Percentiles rank a stretch among this genome's conserved stretches.
Conservation (phyloP, 2,888 invertebrate genomes). For the Acronicta alni region DNA sequence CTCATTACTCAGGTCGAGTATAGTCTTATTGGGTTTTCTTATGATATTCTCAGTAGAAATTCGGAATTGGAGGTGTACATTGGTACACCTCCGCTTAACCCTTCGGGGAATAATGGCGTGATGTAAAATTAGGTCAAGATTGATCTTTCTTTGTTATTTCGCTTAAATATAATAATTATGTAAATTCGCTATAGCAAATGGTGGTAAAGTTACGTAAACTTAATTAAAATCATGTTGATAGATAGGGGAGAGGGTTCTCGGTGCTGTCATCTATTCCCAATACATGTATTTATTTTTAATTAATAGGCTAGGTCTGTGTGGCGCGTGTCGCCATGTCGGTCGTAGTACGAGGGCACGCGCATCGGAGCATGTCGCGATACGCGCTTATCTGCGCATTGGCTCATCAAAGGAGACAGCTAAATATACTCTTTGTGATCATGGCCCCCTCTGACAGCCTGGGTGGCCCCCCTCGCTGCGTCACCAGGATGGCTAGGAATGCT, state of each 20-base stretch:
- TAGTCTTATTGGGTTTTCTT: too few species aligned
- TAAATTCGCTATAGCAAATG: slow-evolving; percentile 5
- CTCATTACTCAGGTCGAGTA: too few species aligned
- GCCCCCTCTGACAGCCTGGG: slow-evolving; percentile 62
- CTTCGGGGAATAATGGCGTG: too few species aligned
- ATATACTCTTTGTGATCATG: slow-evolving; percentile 74
- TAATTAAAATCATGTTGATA: slow-evolving; percentile 19
- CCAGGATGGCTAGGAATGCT: slow-evolving; percentile 45
- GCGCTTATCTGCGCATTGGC: slow-evolving; percentile 74
- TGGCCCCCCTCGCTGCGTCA: slow-evolving; percentile 58
- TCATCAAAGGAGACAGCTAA: slow-evolving; percentile 79
- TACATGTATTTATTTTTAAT: slow-evolving; percentile 32
- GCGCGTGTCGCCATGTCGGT: slow-evolving; percentile 48
- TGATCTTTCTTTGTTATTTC: neutral
- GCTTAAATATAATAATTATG: slow-evolving; percentile 8
- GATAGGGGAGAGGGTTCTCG: slow-evolving; percentile 9
- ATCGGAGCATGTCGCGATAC: slow-evolving; percentile 69
- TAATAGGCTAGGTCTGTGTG: slow-evolving; percentile 46
- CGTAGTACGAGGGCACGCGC: slow-evolving; percentile 58
- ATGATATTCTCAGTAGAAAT: too few species aligned
- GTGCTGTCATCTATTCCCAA: slow-evolving; percentile 8
- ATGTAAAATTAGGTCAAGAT: slow-evolving; percentile 19
- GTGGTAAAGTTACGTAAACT: neutral
- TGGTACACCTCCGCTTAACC: too few species aligned
- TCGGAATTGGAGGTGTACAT: too few species aligned